These are phyloP conservation scores for Tretioscincus oriximinensis DNA, from an alignment of 2,113 vertebrate species.

Conservation along the genomic window DNA sequence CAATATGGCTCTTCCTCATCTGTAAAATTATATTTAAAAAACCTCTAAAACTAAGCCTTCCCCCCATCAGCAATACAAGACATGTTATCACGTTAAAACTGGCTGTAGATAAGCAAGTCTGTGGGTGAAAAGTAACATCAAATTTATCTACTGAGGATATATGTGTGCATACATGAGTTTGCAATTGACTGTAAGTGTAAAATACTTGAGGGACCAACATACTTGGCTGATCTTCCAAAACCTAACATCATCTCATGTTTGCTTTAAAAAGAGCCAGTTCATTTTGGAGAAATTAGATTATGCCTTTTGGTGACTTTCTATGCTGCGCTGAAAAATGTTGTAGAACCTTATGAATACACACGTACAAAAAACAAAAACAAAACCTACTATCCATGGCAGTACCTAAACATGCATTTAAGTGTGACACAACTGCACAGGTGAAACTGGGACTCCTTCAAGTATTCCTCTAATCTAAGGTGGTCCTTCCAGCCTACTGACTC, in stretches of 20 bases:
- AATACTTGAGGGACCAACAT: slow-evolving; percentile 8
- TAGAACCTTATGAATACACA: neutral
- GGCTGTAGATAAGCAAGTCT: slow-evolving; percentile 12
- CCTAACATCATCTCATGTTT: neutral
- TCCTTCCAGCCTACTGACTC: no score
- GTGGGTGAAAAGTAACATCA: slow-evolving; percentile 21
- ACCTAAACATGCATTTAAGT: neutral
- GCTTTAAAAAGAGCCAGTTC: neutral
- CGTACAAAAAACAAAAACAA: no score
- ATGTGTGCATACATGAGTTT: slow-evolving; percentile 23
- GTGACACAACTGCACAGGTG: neutral
- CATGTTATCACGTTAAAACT: slow-evolving; percentile 16
- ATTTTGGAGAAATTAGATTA: neutral
- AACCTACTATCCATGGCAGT: neutral
- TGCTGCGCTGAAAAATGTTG: neutral
- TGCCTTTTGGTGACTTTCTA: neutral
- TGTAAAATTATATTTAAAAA: slow-evolving; percentile 24
- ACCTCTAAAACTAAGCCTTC: neutral
- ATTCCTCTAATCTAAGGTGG: no score
- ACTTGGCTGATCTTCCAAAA: slow-evolving; percentile 2
- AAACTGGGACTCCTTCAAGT: neutral
- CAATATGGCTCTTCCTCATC: neutral
- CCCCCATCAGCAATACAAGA: slow-evolving; percentile 21
- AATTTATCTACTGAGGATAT: slow-evolving; percentile 1
- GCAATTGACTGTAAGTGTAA: slow-evolving; percentile 17